phyloP scores from a whole-genome alignment of 1,140 invertebrate genomes.

The Panagrolaimus sp. region DNA sequence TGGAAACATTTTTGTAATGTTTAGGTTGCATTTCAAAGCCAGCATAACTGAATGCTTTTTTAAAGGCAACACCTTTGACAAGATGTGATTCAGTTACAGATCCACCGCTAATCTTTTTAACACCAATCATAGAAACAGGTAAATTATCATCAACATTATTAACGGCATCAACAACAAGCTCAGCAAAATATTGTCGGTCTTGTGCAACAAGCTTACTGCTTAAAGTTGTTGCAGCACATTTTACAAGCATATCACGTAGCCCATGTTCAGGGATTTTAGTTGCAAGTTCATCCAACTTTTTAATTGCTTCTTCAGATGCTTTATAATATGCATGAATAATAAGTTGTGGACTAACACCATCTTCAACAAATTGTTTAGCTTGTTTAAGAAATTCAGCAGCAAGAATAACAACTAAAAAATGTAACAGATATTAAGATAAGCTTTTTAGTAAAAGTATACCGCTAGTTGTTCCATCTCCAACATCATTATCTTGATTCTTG shows the following conservation, averaged over 20 bases:
- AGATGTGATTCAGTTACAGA: slow-evolving; percentile 83
- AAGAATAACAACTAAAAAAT: slow-evolving; percentile 77
- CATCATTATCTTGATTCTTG: slow-evolving; percentile 97
- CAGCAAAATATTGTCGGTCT: slow-evolving; percentile 73
- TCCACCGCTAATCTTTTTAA: slow-evolving; percentile 94
- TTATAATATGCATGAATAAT: slow-evolving; percentile 80
- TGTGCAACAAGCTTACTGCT: slow-evolving; percentile 52
- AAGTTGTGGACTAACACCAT: slow-evolving; percentile 88
- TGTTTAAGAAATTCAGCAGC: slow-evolving; percentile 92
- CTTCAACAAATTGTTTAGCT: slow-evolving; percentile 88
- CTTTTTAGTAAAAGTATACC: slow-evolving; percentile 16
- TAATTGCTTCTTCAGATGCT: slow-evolving; percentile 73
- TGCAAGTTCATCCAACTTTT: slow-evolving; percentile 77
- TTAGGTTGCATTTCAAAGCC: slow-evolving; percentile 99
- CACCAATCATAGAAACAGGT: slow-evolving; percentile 97
- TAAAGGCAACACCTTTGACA: slow-evolving; percentile 91
- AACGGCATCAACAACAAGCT: slow-evolving; percentile 96
- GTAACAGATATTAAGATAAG: slow-evolving; percentile 10
- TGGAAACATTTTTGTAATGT: slow-evolving; percentile 78
- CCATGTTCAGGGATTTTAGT: slow-evolving; percentile 68
- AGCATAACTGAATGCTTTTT: slow-evolving; percentile 99
- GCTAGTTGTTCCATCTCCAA: slow-evolving; percentile 62
- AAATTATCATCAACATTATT: slow-evolving; percentile 78
- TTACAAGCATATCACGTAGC: slow-evolving; percentile 73
- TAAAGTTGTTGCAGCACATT: slow-evolving; percentile 91